Percentiles rank a stretch among this genome's conserved stretches.
Conservation (phyloP, 92 coral and sea anemone species). For the Porites rus region DNA sequence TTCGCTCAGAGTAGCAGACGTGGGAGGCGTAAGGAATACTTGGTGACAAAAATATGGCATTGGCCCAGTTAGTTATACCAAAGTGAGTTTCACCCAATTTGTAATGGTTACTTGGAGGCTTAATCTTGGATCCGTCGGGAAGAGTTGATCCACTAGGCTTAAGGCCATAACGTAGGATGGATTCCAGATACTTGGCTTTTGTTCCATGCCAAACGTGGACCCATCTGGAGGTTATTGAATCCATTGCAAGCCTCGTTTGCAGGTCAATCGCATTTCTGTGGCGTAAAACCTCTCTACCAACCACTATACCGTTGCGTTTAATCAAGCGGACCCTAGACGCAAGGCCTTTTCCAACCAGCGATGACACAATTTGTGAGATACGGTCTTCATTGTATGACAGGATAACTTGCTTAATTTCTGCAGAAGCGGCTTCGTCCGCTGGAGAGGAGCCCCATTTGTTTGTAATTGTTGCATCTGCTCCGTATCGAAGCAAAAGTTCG, state of each 20-base stretch:
- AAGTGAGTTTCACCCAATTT: slow-evolving; percentile 38
- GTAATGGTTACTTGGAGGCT: slow-evolving; percentile 58
- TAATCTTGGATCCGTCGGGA: slow-evolving; percentile 38
- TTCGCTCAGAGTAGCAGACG: slow-evolving; percentile 60
- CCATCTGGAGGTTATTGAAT: slow-evolving; percentile 50
- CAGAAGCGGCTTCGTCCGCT: slow-evolving; percentile 35
- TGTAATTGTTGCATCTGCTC: slow-evolving; percentile 61
- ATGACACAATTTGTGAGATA: slow-evolving; percentile 40
- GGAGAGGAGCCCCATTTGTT: slow-evolving; percentile 55
- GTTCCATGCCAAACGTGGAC: slow-evolving; percentile 77
- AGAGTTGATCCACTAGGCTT: slow-evolving; percentile 62
- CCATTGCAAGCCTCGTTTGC: slow-evolving; percentile 41
- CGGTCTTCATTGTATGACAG: slow-evolving; percentile 48
- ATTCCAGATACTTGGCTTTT: slow-evolving; percentile 39
- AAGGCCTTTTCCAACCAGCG: slow-evolving; percentile 31
- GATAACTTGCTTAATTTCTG: slow-evolving; percentile 34
- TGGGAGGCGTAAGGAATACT: slow-evolving; percentile 67
- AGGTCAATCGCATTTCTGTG: slow-evolving; percentile 44
- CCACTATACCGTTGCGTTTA: slow-evolving; percentile 37
- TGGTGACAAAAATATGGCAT: slow-evolving; percentile 78
- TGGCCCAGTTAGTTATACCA: slow-evolving; percentile 72
- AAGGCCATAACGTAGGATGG: slow-evolving; percentile 64
- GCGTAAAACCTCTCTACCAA: slow-evolving; percentile 67
- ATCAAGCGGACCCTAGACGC: slow-evolving; percentile 36
- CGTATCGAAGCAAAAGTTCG: slow-evolving; percentile 61